A percentile compares a stretch with the other conserved stretches of the same genome.
phyloP scores from a whole-genome alignment of 2,888 invertebrate genomes.

The Hirtodrosophila duncani region DNA sequence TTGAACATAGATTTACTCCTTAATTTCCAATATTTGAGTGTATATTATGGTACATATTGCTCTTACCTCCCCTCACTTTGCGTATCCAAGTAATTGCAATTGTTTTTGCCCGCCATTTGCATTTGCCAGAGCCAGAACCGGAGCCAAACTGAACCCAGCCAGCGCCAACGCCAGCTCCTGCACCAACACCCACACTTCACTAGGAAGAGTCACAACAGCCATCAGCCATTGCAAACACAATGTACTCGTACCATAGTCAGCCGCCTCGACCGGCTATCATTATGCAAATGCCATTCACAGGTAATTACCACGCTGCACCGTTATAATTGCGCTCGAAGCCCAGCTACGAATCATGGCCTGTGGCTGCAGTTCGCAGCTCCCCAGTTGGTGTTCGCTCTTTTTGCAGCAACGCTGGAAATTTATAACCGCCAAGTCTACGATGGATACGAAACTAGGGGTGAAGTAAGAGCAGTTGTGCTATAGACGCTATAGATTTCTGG shows the following conservation, averaged over 20 bases:
- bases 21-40: no score
- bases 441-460: no score
- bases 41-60: no score
- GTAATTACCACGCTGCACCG: slow-evolving; percentile 74
- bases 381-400: no score
- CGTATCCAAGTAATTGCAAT: slow-evolving; percentile 55
- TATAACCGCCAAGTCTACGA: no score
- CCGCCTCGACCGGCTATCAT: slow-evolving; percentile 42
- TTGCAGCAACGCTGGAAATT: no score
- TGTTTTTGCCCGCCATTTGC: slow-evolving; percentile 43
- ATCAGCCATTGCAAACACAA: slow-evolving; percentile 7
- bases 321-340: slow-evolving; percentile 76
- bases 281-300: slow-evolving; percentile 75
- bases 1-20: not conserved
- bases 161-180: slow-evolving; percentile 25
- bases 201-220: not conserved
- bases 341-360: slow-evolving; percentile 74
- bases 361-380: slow-evolving; percentile 48
- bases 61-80: not conserved
- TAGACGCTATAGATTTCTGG: no score
- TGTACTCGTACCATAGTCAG: slow-evolving; percentile 28
- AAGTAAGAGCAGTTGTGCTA: no score
- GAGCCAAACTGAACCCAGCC: no score
- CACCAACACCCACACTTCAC: not conserved
- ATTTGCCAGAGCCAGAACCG: slow-evolving; percentile 17